Evolutionary conservation across 2,113 vertebrate genomes (phyloP).

Genomic region (Brachypodius melanocephalos): DNA sequence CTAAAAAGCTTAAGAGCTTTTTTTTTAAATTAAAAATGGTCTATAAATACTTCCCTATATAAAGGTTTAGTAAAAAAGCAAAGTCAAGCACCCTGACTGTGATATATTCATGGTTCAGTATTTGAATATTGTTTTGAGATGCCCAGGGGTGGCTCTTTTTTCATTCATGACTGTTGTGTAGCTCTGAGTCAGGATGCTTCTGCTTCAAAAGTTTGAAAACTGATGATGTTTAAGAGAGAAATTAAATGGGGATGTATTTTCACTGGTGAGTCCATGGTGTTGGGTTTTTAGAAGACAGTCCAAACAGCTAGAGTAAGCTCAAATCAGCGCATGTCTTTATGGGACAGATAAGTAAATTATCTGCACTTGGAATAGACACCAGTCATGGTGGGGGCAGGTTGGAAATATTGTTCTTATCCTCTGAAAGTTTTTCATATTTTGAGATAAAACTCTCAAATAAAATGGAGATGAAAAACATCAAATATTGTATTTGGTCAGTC

Average conservation of each 20-base stretch:
- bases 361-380: background rate
- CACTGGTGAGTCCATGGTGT: background rate
- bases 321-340: background rate
- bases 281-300: background rate
- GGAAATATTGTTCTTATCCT: background rate
- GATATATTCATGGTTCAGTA: background rate
- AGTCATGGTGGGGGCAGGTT: background rate
- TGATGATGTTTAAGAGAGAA: background rate
- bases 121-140: background rate
- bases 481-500: background rate
- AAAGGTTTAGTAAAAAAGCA: background rate
- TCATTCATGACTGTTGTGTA: background rate
- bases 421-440: background rate
- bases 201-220: background rate
- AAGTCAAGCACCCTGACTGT: background rate
- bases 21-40: background rate
- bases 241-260: background rate
- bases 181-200: background rate
- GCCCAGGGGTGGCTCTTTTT: background rate
- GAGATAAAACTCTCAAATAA: background rate
- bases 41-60: background rate
- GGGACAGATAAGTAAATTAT: background rate
- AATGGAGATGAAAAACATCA: background rate
- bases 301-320: background rate
- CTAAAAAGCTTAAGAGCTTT: background rate